Evolutionary conservation across 1,140 invertebrate species (phyloP), one percentile per base, ranked within the genome.

Genomic region (Euura saliciscinereae): DNA sequence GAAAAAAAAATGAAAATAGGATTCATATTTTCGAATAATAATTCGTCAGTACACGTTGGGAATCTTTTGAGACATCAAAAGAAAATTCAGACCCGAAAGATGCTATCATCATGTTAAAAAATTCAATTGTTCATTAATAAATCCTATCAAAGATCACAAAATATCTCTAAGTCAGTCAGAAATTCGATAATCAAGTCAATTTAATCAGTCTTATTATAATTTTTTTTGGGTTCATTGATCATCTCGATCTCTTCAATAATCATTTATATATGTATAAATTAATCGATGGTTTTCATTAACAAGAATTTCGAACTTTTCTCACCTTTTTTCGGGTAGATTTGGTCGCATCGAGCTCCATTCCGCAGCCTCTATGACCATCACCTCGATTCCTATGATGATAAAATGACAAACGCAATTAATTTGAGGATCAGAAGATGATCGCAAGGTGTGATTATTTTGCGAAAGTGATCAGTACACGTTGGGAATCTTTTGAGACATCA

Each of bases 51-150:
- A 70, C 71, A 75, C 76, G 70, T 72, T 74, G 65, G 76, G 74
- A 71, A 72, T 72, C 75, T 78, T 77, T 51, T 51, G 6, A 51
- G 66, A 64, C 79, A 78, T 82, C 80, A 82, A 79, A 76, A 11
- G 6, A 68, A 51, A 79, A 78, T 71, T 82, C 80, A 82, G 78
- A 74, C 80, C 80, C 80, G 80, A 82, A 82, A 82, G 80, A 82
- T 82, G 74, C 72, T 73, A 74, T 76, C 73, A 76, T 74, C 68
- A 76, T 73, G 68, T 4, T 28, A 68, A 65, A 51, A 70, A 64
- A 46, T n/a, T 70, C 13, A 2, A 59, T 69, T 6, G 28, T 28
- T 28, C 28, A 28, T 28, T 28, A n/a, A n/a, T n/a, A n/a, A n/a
- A n/a, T n/a, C n/a, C n/a, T n/a, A n/a, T n/a, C n/a, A 66, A 66